Conservation (phyloP, 2,797 vertebrate genomes). For the Loriculus beryllinus region DNA sequence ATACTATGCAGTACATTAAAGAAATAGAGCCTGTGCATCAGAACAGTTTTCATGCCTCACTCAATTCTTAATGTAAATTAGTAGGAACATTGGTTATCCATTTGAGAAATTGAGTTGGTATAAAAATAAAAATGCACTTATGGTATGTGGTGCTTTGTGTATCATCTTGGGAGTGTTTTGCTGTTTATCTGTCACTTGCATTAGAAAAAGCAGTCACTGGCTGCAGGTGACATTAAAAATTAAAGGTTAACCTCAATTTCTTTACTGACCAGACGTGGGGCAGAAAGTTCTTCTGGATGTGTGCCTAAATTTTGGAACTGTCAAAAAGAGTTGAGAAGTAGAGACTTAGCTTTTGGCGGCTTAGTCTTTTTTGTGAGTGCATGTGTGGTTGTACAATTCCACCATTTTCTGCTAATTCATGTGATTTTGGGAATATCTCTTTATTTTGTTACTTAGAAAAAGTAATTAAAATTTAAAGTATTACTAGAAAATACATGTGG, state of each 20-base stretch:
- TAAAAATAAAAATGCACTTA: constrained; percentile 87
- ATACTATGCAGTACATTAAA: constrained; percentile 72
- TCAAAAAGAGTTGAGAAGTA: constrained; percentile 39
- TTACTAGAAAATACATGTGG: background rate
- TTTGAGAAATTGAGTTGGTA: constrained; percentile 88
- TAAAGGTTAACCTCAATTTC: constrained; percentile 82
- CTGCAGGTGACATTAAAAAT: constrained; percentile 89
- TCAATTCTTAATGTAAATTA: constrained; percentile 86
- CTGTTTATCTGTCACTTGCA: constrained; percentile 84
- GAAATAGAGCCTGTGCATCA: constrained; percentile 80
- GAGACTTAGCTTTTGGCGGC: constrained; percentile 2
- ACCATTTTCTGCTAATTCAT: background rate
- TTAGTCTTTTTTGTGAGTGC: background rate
- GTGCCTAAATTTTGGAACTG: constrained; percentile 66
- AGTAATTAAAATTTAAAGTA: background rate
- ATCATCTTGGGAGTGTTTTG: constrained; percentile 80
- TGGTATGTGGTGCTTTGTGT: constrained; percentile 77
- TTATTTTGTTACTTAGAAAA: background rate
- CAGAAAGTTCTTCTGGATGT: constrained; percentile 73
- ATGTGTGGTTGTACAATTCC: background rate
- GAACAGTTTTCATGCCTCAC: constrained; percentile 85
- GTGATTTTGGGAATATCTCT: background rate
- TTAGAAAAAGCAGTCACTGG: constrained; percentile 81
- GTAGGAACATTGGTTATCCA: constrained; percentile 89
- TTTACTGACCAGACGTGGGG: constrained; percentile 80